Conservation (phyloP, 2,797 vertebrate genomes). For the Margarornis squamiger region DNA sequence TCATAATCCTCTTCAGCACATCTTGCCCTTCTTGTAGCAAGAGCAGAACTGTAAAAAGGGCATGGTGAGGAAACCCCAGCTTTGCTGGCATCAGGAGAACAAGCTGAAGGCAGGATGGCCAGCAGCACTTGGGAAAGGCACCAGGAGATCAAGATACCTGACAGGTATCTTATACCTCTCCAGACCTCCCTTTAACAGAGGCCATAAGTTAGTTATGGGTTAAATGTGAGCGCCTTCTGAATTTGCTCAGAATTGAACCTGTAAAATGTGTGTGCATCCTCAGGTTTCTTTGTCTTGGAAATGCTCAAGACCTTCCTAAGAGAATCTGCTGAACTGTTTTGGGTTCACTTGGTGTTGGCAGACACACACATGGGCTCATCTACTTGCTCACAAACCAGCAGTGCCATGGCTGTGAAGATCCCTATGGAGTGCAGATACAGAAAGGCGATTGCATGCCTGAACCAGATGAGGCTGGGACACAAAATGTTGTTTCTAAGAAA, state of each 20-base stretch:
- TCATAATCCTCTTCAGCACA: not conserved
- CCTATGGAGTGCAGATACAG: not conserved
- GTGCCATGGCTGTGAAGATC: not conserved
- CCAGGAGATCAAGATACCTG: not conserved
- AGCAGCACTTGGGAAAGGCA: not conserved
- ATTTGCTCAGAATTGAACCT: not conserved
- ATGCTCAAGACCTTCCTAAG: not conserved
- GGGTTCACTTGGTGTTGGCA: not conserved
- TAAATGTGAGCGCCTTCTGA: not conserved
- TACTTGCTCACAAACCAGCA: not conserved
- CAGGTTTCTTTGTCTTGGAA: not conserved
- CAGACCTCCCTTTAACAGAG: not conserved
- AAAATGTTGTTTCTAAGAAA: not conserved
- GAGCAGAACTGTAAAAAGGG: not conserved
- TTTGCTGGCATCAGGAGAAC: not conserved
- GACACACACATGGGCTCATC: not conserved
- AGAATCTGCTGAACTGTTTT: not conserved
- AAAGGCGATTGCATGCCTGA: not conserved
- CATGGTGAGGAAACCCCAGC: accelerated
- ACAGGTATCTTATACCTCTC: not conserved
- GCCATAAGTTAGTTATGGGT: not conserved
- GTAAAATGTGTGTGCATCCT: not conserved
- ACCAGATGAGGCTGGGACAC: not conserved
- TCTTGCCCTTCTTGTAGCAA: not conserved
- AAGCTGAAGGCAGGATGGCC: not conserved